Evolutionary conservation across 2,888 invertebrate species (phyloP).

Genomic region (Quadroppia sp.): DNA sequence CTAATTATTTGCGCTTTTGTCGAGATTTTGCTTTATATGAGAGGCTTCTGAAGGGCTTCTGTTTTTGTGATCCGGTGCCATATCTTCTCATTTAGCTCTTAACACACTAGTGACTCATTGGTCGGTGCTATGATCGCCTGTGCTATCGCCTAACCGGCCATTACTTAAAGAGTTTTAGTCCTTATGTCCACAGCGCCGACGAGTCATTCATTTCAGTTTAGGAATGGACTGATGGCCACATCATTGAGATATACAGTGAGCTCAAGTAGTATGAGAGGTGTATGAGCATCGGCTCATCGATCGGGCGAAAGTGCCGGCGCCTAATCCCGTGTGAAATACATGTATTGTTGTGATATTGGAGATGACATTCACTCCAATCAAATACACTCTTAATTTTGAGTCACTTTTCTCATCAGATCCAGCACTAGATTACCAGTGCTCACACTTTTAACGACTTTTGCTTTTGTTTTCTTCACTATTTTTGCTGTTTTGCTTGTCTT

Average conservation of each 20-base stretch:
- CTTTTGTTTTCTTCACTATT: slow-evolving; percentile 10
- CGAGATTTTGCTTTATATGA: neutral
- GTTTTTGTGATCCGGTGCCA: neutral
- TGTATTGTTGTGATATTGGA: slow-evolving; percentile 6
- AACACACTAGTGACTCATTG: slow-evolving; percentile 17
- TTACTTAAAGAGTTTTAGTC: slow-evolving; percentile 30
- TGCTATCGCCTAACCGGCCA: slow-evolving; percentile 26
- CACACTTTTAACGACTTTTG: slow-evolving; percentile 34
- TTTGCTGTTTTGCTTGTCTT: slow-evolving; percentile 1
- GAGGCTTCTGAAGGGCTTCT: neutral
- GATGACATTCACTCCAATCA: slow-evolving; percentile 17
- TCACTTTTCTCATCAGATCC: neutral
- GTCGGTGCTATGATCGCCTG: neutral
- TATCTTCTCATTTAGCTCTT: slow-evolving; percentile 29
- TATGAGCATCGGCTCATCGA: neutral
- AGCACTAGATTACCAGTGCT: slow-evolving; percentile 14
- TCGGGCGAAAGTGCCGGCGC: neutral
- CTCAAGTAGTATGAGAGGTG: neutral
- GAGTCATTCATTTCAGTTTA: slow-evolving; percentile 21
- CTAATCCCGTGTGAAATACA: slow-evolving; percentile 32
- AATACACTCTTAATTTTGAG: slow-evolving; percentile 10
- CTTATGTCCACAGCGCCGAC: neutral
- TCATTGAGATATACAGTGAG: neutral
- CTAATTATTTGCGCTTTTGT: slow-evolving; percentile 17
- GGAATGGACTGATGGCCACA: neutral